These are phyloP conservation scores for Asobara japonica DNA, from an alignment of 1,140 invertebrate genomes.

Conservation along the genomic window DNA sequence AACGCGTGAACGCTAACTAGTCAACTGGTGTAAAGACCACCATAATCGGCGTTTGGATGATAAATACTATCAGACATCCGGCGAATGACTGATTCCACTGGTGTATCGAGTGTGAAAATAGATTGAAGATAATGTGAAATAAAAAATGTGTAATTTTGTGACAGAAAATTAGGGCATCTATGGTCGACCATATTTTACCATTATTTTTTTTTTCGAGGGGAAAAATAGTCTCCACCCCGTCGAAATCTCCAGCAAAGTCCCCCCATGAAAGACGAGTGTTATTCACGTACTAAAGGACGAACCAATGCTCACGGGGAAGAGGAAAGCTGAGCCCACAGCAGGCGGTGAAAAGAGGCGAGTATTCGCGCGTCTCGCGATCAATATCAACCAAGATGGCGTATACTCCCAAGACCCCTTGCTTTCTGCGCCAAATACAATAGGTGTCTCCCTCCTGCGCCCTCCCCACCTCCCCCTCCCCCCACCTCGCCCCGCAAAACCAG, in stretches of 20 bases:
- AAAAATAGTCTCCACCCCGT: constrained; percentile 59
- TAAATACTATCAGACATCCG: constrained; percentile 34
- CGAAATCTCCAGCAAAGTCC: constrained; percentile 47
- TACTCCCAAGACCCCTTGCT: constrained; percentile 56
- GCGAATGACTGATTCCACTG: constrained; percentile 25
- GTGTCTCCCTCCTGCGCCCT: constrained; percentile 38
- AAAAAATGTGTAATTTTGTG: not conserved
- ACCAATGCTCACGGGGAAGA: constrained; percentile 44
- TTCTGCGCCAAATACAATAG: constrained; percentile 60
- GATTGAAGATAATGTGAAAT: constrained; percentile 11
- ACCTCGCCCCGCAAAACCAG: constrained; percentile 21
- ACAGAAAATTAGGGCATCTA: constrained; percentile 1
- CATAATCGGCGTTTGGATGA: constrained; percentile 20
- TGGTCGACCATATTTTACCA: not conserved
- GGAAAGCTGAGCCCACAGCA: constrained; percentile 35
- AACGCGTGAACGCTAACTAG: constrained; percentile 14
- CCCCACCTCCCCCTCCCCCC: constrained; percentile 28
- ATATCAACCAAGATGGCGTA: constrained; percentile 67
- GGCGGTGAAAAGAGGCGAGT: constrained; percentile 45
- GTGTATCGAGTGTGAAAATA: constrained; percentile 14
- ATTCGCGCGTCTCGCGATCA: constrained; percentile 65
- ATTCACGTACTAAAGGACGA: constrained; percentile 47
- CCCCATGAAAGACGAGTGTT: constrained; percentile 26
- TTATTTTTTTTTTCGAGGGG: constrained; percentile 36
- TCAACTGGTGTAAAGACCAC: not conserved